Evolutionary conservation across 2,888 invertebrate genomes (phyloP).

Genomic region (Epiblema foenella): DNA sequence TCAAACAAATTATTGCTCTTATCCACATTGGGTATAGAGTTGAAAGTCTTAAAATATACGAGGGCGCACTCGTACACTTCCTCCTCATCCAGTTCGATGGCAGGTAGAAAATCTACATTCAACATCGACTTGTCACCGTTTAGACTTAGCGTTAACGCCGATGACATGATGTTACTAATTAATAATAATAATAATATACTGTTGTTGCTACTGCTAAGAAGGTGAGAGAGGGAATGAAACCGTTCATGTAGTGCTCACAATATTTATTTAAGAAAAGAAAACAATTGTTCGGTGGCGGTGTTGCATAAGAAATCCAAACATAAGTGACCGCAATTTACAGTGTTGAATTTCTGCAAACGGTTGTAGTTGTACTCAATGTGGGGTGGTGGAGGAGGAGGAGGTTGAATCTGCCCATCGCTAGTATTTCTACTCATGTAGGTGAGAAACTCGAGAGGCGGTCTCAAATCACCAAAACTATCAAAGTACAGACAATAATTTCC

Average conservation of each 20-base stretch:
- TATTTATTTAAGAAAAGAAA: constrained; percentile 32
- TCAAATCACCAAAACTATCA: constrained; percentile 29
- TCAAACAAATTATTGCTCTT: constrained; percentile 42
- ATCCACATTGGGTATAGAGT: constrained; percentile 45
- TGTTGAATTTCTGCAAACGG: constrained; percentile 10
- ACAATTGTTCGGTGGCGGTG: neutral
- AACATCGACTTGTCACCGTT: constrained; percentile 8
- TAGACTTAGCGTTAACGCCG: constrained; percentile 2
- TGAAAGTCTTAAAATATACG: constrained; percentile 42
- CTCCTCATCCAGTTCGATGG: constrained; percentile 13
- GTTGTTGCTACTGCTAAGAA: neutral
- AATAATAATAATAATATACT: no score
- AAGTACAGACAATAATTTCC: constrained; percentile 27
- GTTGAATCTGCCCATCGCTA: no score
- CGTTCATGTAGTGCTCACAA: neutral
- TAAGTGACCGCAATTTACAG: constrained; percentile 30
- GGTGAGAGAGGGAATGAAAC: neutral
- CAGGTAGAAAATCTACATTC: constrained; percentile 24
- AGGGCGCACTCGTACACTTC: constrained; percentile 24
- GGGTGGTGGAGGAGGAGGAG: no score
- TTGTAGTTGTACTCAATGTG: constrained; percentile 25
- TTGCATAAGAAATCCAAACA: constrained; percentile 16
- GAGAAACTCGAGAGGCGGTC: constrained; percentile 22
- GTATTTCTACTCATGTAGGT: neutral
- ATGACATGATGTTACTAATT: no score